These are phyloP conservation scores for Argyrosomus regius DNA, from an alignment of 2,797 vertebrate genomes.

Conservation along the genomic window DNA sequence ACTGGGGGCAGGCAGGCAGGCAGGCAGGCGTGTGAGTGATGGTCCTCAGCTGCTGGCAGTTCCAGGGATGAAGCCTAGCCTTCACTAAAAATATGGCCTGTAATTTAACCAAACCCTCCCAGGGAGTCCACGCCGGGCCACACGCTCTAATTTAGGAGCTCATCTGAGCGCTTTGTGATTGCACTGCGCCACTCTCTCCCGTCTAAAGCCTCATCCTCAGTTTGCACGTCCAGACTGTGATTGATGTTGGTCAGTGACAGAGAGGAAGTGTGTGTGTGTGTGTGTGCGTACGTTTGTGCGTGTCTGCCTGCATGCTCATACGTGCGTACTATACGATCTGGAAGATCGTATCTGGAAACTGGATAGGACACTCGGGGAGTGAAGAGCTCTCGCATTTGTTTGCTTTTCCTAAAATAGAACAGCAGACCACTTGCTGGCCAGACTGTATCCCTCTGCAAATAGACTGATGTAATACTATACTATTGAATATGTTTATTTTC, in stretches of 20 bases:
- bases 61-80: conserved; percentile 64
- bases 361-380: conserved; percentile 48
- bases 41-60: conserved; percentile 73
- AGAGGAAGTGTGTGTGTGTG: conserved; percentile 24
- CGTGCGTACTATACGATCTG: conserved; percentile 14
- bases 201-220: conserved; percentile 34
- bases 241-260: conserved; percentile 53
- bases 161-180: conserved; percentile 68
- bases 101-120: conserved; percentile 78
- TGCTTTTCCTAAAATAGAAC: conserved; percentile 70
- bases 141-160: conserved; percentile 75
- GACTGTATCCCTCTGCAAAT: conserved; percentile 47
- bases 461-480: conserved; percentile 54
- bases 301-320: conserved; percentile 9
- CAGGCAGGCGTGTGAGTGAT: conserved; percentile 71
- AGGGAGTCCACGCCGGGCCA: conserved; percentile 50
- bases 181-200: conserved; percentile 53
- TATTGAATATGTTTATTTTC: conserved; percentile 37
- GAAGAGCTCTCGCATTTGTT: conserved; percentile 62
- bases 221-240: conserved; percentile 45
- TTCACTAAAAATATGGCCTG: conserved; percentile 80
- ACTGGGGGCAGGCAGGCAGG: conserved; percentile 39
- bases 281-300: conserved; percentile 21
- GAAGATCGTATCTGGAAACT: conserved; percentile 50
- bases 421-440: conserved; percentile 29